Conservation (phyloP, 2,888 invertebrate species). For the Conchocele bisecta region DNA sequence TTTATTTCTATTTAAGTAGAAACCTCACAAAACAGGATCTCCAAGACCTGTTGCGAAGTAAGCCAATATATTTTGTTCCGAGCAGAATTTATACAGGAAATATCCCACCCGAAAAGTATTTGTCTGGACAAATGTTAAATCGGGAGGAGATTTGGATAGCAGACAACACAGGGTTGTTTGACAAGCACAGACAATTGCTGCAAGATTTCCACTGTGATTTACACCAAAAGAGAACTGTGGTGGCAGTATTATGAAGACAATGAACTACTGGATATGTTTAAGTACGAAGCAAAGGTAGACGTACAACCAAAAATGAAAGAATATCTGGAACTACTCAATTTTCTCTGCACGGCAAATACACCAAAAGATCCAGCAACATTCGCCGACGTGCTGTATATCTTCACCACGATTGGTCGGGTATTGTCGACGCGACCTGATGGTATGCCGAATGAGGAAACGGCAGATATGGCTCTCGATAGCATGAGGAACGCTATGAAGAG, state of each 20-base stretch:
- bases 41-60: slow-evolving; percentile 69
- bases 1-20: slow-evolving; percentile 74
- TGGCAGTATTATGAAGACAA: slow-evolving; percentile 35
- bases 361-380: slow-evolving; percentile 58
- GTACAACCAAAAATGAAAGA: slow-evolving; percentile 66
- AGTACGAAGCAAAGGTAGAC: slow-evolving; percentile 58
- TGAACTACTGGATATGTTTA: slow-evolving; percentile 54
- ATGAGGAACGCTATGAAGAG: slow-evolving; percentile 34
- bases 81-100: not conserved
- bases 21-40: slow-evolving; percentile 68
- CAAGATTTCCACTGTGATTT: slow-evolving; percentile 67
- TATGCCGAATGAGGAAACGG: slow-evolving; percentile 27
- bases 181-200: slow-evolving; percentile 62
- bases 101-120: not conserved
- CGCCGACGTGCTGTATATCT: slow-evolving; percentile 62
- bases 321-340: slow-evolving; percentile 69
- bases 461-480: slow-evolving; percentile 27
- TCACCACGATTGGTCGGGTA: slow-evolving; percentile 64
- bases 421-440: slow-evolving; percentile 28
- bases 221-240: slow-evolving; percentile 60
- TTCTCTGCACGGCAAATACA: slow-evolving; percentile 58
- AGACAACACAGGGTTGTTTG: slow-evolving; percentile 76
- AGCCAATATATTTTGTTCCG: slow-evolving; percentile 77
- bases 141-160: slow-evolving; percentile 77
- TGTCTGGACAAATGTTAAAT: slow-evolving; percentile 68